Base-by-base conservation (phyloP, 2,797 vertebrate genomes). In the Oceanodroma leucorhoa region DNA sequence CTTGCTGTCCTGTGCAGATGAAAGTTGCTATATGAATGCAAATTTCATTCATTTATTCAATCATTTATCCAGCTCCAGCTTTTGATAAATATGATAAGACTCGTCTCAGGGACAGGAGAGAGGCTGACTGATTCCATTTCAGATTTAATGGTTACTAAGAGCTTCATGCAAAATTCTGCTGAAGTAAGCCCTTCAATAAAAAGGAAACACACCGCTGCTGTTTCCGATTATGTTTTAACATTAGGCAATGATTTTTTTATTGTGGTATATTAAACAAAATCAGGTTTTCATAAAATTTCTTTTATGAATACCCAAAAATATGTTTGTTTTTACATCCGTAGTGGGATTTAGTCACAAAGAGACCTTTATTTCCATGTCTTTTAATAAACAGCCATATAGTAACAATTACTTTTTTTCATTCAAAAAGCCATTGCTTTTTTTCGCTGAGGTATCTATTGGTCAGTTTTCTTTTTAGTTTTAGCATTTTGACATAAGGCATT, bases 1-100 rank as follows among this genome's bases (percentile, higher is more conserved):
- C 34, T 58, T 86, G 54, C 55, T 67, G 27, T 60, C 53, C 65
- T 81, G 30, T 65, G 18, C 61, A 67, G 41, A 81, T 65, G 41
- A 70, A 89, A 87, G 61, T 43, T 87, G 62, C 20, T 77, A n/a
- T 43, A 83, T 67, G 79, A 92, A 92, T 81, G 89, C 32, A 95
- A 93, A 95, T 94, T 81, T 91, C 38, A 91, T 86, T 95, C 62
- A 93, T 95, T 92, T 93, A 92, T 94, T 94, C 87, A 45, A 51
- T 53, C 10, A 0, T 87, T 91, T 91, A 78, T 92, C 41, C 71
- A 85, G n/a, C 43, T 92, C 26, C 60, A 85, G 38, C 45, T 83
- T 93, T 84, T 92, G 61, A 95, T 96, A 95, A 87, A 83, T 64
- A 57, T 72, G 65, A 41, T 73, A 87, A 87, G n/a, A 81, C 21